A percentile compares a stretch with the other conserved stretches of the same genome.
These are phyloP conservation scores for Phaethon lepturus DNA, from an alignment of 2,113 vertebrate genomes.

Conservation along the genomic window DNA sequence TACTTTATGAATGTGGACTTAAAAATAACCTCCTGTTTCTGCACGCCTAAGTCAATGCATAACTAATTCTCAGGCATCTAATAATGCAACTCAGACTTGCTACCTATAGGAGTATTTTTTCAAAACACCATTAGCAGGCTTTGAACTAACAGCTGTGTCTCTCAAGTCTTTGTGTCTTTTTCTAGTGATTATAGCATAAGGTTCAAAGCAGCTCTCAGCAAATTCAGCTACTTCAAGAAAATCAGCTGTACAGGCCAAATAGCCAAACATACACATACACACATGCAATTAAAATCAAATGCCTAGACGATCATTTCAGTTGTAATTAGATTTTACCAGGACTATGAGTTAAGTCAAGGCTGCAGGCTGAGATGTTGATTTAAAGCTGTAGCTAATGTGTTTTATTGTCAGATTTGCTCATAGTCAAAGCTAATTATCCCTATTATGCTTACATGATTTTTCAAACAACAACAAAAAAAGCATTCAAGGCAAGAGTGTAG, in stretches of 20 bases:
- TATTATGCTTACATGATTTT: slow-evolving; percentile 66
- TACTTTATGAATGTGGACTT: background rate
- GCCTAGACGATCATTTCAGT: slow-evolving; percentile 43
- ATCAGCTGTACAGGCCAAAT: background rate
- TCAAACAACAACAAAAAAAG: background rate
- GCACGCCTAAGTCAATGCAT: background rate
- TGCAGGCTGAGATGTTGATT: slow-evolving; percentile 64
- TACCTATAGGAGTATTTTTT: background rate
- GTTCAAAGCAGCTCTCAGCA: background rate
- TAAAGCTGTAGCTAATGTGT: slow-evolving; percentile 68
- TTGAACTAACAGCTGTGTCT: background rate
- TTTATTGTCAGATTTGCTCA: slow-evolving; percentile 74
- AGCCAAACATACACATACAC: background rate
- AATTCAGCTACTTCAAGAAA: background rate
- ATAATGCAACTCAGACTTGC: background rate
- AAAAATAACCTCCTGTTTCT: background rate
- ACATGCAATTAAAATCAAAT: slow-evolving; percentile 39
- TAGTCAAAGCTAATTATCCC: slow-evolving; percentile 71
- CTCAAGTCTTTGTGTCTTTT: background rate
- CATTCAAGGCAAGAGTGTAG: background rate
- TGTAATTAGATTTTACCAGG: slow-evolving; percentile 73
- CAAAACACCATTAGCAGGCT: background rate
- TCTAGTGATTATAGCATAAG: background rate
- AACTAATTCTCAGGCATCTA: background rate
- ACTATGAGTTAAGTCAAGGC: slow-evolving; percentile 59